These are phyloP conservation scores for Pluvianellus socialis DNA, from an alignment of 2,113 vertebrate species.

Conservation along the genomic window DNA sequence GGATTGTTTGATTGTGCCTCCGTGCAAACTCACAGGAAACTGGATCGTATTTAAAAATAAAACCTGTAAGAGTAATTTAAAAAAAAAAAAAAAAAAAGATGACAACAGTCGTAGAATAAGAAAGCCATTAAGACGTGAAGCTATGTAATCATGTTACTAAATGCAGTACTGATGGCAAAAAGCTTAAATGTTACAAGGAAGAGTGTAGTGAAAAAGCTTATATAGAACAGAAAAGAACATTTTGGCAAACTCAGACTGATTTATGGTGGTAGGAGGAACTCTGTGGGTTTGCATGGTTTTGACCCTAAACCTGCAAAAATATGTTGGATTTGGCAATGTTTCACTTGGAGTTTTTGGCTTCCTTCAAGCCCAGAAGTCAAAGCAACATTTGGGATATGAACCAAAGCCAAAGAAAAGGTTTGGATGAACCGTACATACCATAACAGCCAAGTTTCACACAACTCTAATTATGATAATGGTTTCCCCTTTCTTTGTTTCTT, in stretches of 20 bases:
- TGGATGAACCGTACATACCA: conserved; percentile 2
- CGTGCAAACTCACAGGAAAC: not conserved
- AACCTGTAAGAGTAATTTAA: not conserved
- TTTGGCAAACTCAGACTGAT: conserved; percentile 48
- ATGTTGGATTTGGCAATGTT: conserved; percentile 63
- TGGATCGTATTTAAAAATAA: not conserved
- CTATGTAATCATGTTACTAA: not conserved
- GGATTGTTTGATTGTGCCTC: not conserved
- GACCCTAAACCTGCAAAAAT: conserved; percentile 60
- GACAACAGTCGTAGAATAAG: not conserved
- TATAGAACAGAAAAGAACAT: not conserved
- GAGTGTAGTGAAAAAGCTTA: not conserved
- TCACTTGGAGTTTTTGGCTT: conserved; percentile 54
- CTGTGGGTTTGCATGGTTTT: conserved; percentile 54
- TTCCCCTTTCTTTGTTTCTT: conserved; percentile 7
- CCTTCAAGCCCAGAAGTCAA: conserved; percentile 59
- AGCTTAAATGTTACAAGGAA: not conserved
- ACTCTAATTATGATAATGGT: conserved; percentile 39
- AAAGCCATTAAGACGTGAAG: not conserved
- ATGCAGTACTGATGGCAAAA: not conserved
- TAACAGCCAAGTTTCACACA: conserved; percentile 49
- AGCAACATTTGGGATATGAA: conserved; percentile 47
- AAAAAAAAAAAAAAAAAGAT: not conserved
- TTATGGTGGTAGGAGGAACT: conserved; percentile 47
- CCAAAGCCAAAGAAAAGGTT: conserved; percentile 53